phyloP scores from a whole-genome alignment of 2,113 vertebrate species.

The Pseudopipra pipra region DNA sequence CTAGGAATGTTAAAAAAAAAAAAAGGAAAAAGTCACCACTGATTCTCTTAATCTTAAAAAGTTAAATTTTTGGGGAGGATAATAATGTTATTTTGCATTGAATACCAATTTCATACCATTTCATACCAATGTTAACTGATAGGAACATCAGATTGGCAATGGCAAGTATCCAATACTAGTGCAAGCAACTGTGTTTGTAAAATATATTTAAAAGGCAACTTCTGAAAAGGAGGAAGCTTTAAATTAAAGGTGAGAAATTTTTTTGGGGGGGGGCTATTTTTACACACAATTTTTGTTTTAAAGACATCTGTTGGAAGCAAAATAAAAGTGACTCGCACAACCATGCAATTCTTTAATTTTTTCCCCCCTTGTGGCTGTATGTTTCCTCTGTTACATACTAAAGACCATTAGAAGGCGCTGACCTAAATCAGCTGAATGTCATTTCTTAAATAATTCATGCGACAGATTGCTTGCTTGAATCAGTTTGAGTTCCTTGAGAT shows the following conservation, averaged over 20 bases:
- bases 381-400: not conserved
- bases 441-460: not conserved
- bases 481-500: not conserved
- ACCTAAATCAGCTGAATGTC: not conserved
- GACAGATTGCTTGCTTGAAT: not conserved
- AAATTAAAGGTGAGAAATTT: not conserved
- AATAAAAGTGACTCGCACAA: constrained; percentile 23
- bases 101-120: not conserved
- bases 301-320: constrained; percentile 42
- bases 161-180: not conserved
- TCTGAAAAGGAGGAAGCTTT: not conserved
- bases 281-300: constrained; percentile 31
- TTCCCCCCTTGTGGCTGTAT: not conserved
- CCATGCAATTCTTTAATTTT: not conserved
- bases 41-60: not conserved
- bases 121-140: not conserved
- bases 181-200: not conserved
- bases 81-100: not conserved
- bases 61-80: not conserved
- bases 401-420: not conserved
- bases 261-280: not conserved
- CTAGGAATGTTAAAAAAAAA: not conserved
- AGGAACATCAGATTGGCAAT: not conserved
- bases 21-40: not conserved
- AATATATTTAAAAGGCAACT: not conserved